Evolutionary conservation across 2,797 vertebrate genomes (phyloP).

Genomic region (Sternarchorhynchus goeldii): DNA sequence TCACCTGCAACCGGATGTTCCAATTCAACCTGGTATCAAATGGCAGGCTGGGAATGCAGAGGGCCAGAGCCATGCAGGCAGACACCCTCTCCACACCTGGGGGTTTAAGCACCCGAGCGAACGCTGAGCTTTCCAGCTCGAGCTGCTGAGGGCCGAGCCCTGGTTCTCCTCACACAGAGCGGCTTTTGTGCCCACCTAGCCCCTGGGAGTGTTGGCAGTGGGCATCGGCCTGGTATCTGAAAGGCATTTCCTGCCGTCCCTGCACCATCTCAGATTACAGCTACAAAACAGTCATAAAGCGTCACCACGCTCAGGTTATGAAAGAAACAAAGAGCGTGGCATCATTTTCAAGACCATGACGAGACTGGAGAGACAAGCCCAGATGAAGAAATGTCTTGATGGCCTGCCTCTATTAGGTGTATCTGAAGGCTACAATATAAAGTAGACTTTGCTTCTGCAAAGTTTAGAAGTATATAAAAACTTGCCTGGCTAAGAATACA

Average conservation of each 20-base stretch:
- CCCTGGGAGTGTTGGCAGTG: constrained; percentile 34
- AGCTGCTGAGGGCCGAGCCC: constrained; percentile 19
- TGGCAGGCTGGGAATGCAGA: constrained; percentile 48
- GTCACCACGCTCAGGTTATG: constrained; percentile 5
- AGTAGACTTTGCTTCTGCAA: no score
- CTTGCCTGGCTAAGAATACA: no score
- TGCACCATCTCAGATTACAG: constrained; percentile 44
- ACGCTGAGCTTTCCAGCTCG: constrained; percentile 29
- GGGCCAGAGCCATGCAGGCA: constrained; percentile 25
- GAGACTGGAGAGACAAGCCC: neutral
- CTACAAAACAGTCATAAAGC: constrained; percentile 2
- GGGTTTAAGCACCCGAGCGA: constrained; percentile 44
- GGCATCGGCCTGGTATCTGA: constrained; percentile 40
- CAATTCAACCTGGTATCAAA: constrained; percentile 51
- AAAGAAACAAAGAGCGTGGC: constrained; percentile 21
- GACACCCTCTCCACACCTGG: constrained; percentile 55
- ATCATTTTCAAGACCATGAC: neutral
- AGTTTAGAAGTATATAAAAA: no score
- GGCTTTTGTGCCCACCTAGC: constrained; percentile 49
- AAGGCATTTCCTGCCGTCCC: constrained; percentile 51
- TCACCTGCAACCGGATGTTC: constrained; percentile 46
- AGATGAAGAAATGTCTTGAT: neutral
- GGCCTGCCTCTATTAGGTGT: neutral
- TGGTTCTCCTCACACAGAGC: constrained; percentile 45
- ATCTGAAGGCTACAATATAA: neutral